phyloP scores from a whole-genome alignment of 2,888 invertebrate genomes.

The Julus scanicus region DNA sequence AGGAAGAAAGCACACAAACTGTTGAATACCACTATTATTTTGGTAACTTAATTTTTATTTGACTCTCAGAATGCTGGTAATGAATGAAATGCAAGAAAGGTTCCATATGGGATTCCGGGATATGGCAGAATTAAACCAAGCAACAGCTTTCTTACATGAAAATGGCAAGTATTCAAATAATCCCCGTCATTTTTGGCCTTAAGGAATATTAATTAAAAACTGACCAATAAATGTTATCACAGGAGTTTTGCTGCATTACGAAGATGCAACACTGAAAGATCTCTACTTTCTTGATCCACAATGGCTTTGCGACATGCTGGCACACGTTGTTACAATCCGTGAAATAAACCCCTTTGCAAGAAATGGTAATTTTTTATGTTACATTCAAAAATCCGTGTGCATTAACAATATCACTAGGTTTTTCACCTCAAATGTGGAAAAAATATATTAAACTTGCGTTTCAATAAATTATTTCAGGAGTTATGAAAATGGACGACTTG shows the following conservation, averaged over 20 bases:
- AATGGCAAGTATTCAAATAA: slow-evolving; percentile 75
- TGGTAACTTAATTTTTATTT: not conserved
- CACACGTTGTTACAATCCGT: slow-evolving; percentile 95
- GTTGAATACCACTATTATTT: not conserved
- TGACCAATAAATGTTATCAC: slow-evolving; percentile 59
- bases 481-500: slow-evolving; percentile 94
- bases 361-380: slow-evolving; percentile 71
- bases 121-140: slow-evolving; percentile 79
- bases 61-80: slow-evolving; percentile 68
- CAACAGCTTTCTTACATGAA: slow-evolving; percentile 96
- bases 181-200: not conserved
- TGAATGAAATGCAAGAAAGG: slow-evolving; percentile 74
- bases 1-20: not conserved
- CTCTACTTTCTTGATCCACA: slow-evolving; percentile 97
- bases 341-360: slow-evolving; percentile 96
- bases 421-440: not conserved
- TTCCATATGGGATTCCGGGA: slow-evolving; percentile 83
- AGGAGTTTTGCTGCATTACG: slow-evolving; percentile 92
- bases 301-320: slow-evolving; percentile 98
- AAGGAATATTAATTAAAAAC: not conserved
- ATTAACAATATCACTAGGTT: slow-evolving; percentile 28
- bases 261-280: slow-evolving; percentile 92
- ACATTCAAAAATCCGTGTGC: not conserved
- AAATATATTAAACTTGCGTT: not conserved
- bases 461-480: slow-evolving; percentile 61